Conservation (phyloP, 2,797 vertebrate genomes). For the Alouatta caraya region DNA sequence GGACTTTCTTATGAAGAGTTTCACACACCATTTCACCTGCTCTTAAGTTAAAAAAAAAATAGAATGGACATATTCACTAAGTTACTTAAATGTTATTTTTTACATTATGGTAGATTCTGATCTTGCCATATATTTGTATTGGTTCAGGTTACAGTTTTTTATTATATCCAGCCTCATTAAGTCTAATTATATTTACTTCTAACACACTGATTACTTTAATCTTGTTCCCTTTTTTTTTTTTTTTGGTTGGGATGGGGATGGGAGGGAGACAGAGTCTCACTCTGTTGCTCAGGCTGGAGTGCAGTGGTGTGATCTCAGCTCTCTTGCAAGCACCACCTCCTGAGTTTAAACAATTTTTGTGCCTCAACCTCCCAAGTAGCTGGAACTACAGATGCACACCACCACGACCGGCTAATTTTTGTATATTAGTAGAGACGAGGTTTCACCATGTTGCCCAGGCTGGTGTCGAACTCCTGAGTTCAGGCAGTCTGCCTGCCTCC, state of each 20-base stretch:
- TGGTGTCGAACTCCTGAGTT: neutral
- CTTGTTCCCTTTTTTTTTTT: neutral
- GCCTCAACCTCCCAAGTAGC: neutral
- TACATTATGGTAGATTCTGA: neutral
- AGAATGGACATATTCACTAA: neutral
- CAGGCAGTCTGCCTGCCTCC: neutral
- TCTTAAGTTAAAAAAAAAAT: neutral
- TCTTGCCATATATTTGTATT: neutral
- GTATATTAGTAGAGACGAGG: neutral
- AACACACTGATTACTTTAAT: neutral
- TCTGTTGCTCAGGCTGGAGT: neutral
- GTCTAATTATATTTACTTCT: neutral
- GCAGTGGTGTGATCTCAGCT: neutral
- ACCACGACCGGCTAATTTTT: neutral
- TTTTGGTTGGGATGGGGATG: no score
- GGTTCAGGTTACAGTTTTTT: neutral
- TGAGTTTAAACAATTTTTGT: neutral
- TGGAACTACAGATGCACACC: neutral
- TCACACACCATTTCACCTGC: neutral
- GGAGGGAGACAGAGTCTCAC: neutral
- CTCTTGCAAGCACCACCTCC: neutral
- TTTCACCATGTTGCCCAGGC: neutral
- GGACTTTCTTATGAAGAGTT: neutral
- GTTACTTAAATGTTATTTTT: neutral
- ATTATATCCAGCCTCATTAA: neutral